Base-by-base conservation (phyloP, 2,797 vertebrate species). In the Sebastes trivittatus region DNA sequence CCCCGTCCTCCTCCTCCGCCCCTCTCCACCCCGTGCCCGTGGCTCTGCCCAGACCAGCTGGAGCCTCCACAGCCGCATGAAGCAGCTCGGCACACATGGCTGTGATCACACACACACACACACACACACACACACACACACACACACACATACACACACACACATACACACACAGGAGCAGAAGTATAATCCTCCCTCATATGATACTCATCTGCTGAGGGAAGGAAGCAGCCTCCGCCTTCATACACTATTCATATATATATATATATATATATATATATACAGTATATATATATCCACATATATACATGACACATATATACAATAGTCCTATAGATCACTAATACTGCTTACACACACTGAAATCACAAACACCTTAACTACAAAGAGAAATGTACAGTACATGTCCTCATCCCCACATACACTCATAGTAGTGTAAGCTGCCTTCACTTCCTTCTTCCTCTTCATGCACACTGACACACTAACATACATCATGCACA, bases 51-150 rank as follows among this genome's bases (percentile, higher is more conserved):
- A 96, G 95, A 96, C 95, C 94, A 91, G 91, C 92, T 93, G 94
- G 95, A 96, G 95, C 95, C 95, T 90, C 89, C 77, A 80, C 88
- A 88, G 92, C 94, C 94, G 88, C 95, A 95, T 89, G 87, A 94
- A 92, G 93, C 92, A 89, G 87, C 84, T 84, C 87, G 58, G 82
- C 94, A 95, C 94, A 94, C 90, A 93, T 93, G 93, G 93, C 91
- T 93, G 92, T 90, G 92, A 94, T 95, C 84, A 71, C 88, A 88
- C 84, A 71, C 29, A 30, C 59, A 30, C 67, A n/a, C 70, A 42
- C 52, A 29, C 89, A 80, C 87, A 86, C 84, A 61, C 52, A 36
- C 62, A 29, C 73, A 58, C 52, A 54, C 46, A 52, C 29, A 62
- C 83, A 71, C 88, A 88, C 89, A 80, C 87, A 89, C 89, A 80